A percentile compares a stretch with the other conserved stretches of the same genome.
These are phyloP conservation scores for Acanthurus leucopareius DNA, from an alignment of 2,797 vertebrate genomes.

Conservation along the genomic window DNA sequence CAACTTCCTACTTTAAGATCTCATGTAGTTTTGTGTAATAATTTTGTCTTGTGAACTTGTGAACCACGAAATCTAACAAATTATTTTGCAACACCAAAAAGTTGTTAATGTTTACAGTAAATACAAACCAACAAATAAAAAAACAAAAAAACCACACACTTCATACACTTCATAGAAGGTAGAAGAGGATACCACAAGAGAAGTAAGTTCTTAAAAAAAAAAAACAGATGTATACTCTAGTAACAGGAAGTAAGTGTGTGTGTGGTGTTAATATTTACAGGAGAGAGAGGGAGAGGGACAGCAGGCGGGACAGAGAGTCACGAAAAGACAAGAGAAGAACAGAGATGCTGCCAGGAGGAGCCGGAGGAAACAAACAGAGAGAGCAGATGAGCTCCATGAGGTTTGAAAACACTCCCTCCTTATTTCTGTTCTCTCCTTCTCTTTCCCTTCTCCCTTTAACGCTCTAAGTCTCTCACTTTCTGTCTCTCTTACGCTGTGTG, in stretches of 20 bases:
- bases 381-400: constrained; percentile 89
- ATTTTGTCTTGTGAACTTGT: constrained; percentile 18
- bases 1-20: constrained; percentile 11
- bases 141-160: no score
- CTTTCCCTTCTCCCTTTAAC: not conserved
- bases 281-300: constrained; percentile 44
- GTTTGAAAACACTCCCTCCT: constrained; percentile 63
- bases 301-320: constrained; percentile 25
- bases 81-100: not conserved
- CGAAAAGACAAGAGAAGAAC: constrained; percentile 84
- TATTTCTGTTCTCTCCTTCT: not conserved
- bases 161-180: not conserved
- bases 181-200: not conserved
- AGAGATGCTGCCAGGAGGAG: constrained; percentile 86
- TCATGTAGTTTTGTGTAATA: constrained; percentile 21
- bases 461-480: not conserved
- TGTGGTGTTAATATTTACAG: constrained; percentile 36
- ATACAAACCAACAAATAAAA: not conserved
- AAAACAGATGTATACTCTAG: not conserved
- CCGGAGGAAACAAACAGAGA: constrained; percentile 87
- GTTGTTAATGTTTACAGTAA: not conserved
- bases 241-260: not conserved
- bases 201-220: not conserved
- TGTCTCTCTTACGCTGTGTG: not conserved
- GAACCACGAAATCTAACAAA: not conserved